Percentiles rank a stretch among this genome's conserved stretches.
These are phyloP conservation scores for Bellardia bayeri DNA, from an alignment of 2,888 invertebrate genomes.

Conservation along the genomic window DNA sequence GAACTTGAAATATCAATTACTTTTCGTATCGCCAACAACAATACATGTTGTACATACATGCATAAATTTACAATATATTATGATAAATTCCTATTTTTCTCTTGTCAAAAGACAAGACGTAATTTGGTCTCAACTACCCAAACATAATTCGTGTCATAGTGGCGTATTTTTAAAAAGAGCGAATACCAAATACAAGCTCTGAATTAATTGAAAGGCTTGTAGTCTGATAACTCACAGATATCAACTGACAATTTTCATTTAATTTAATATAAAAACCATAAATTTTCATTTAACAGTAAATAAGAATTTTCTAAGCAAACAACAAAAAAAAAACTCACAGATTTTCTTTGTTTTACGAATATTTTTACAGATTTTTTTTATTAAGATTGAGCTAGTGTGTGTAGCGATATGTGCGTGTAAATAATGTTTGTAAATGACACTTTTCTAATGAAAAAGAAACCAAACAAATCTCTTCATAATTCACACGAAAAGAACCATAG, in stretches of 20 bases:
- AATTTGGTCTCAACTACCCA: constrained; percentile 25
- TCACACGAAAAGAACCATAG: constrained; percentile 17
- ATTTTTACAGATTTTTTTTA: constrained; percentile 34
- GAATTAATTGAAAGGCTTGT: constrained; percentile 46
- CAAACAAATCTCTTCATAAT: constrained; percentile 28
- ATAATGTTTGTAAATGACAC: constrained; percentile 2
- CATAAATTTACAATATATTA: constrained; percentile 38
- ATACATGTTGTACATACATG: not conserved
- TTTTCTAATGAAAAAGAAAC: constrained; percentile 1
- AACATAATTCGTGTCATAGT: not conserved
- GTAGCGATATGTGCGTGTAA: not conserved
- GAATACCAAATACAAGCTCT: not conserved
- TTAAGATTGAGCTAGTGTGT: constrained; percentile 7
- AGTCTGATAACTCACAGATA: constrained; percentile 20
- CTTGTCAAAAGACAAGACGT: not conserved
- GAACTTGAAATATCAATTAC: constrained; percentile 66
- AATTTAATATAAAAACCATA: constrained; percentile 66
- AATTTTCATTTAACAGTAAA: constrained; percentile 59
- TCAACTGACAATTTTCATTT: constrained; percentile 55
- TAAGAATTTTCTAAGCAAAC: constrained; percentile 40
- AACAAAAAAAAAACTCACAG: constrained; percentile 1
- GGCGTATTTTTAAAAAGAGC: not conserved
- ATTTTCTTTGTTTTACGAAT: constrained; percentile 48
- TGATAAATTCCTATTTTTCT: constrained; percentile 42
- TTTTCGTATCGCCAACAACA: constrained; percentile 33